phyloP scores from a whole-genome alignment of 2,113 vertebrate genomes.

The Reinhardtius hippoglossoides region DNA sequence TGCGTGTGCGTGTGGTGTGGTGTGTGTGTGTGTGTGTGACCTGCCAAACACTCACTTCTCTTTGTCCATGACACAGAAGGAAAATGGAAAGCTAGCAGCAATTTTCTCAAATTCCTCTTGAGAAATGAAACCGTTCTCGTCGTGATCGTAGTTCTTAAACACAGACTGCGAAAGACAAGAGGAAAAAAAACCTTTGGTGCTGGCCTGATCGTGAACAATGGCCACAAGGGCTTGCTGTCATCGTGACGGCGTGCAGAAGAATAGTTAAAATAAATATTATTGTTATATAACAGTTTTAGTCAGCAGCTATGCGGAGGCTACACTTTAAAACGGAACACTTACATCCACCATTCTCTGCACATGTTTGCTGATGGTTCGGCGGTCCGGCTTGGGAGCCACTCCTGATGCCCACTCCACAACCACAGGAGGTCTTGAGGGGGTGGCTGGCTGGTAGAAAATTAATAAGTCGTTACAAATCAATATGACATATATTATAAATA shows the following conservation, averaged over 20 bases:
- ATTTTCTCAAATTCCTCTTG: constrained; percentile 98
- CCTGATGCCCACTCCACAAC: constrained; percentile 95
- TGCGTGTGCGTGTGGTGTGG: too few relatives aligned
- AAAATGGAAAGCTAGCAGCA: constrained; percentile 95
- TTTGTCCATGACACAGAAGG: constrained; percentile 97
- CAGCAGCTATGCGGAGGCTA: constrained; percentile 10
- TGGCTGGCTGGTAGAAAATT: constrained; percentile 85
- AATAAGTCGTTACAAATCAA: constrained; percentile 19
- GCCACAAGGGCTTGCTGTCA: constrained; percentile 24
- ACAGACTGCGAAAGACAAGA: constrained; percentile 86
- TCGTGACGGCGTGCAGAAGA: constrained; percentile 33
- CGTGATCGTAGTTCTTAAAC: constrained; percentile 97
- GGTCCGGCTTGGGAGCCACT: constrained; percentile 92
- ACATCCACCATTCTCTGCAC: constrained; percentile 98
- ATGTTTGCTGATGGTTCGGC: constrained; percentile 95
- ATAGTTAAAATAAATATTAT: constrained; percentile 36
- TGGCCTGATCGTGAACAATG: constrained; percentile 31
- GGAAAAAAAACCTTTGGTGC: constrained; percentile 26
- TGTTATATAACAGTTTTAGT: constrained; percentile 30
- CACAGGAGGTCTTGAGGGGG: constrained; percentile 91
- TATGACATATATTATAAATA: neutral
- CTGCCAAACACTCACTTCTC: constrained; percentile 86
- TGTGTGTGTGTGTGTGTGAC: constrained; percentile 10
- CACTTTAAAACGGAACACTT: constrained; percentile 74
- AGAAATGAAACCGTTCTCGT: constrained; percentile 95